These are phyloP conservation scores for Athetis lepigone DNA, from an alignment of 2,888 invertebrate species.

Conservation along the genomic window DNA sequence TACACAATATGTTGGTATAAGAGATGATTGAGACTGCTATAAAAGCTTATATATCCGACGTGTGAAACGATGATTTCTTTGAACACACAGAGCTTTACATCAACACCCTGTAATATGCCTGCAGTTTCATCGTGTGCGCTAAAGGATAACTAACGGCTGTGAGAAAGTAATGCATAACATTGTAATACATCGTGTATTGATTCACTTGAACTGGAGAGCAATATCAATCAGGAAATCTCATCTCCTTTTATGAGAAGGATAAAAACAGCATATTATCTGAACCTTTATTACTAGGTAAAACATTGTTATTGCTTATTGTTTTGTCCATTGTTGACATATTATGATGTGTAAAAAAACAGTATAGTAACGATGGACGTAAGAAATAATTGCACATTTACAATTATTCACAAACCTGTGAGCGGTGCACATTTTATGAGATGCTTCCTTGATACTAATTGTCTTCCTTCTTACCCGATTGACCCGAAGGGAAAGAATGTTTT, in stretches of 20 bases:
- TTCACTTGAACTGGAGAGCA: constrained; percentile 76
- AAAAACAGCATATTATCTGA: constrained; percentile 65
- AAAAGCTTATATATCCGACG: constrained; percentile 30
- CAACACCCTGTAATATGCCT: constrained; percentile 59
- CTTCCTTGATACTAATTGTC: not conserved
- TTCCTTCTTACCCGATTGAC: no score
- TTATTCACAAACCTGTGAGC: no score
- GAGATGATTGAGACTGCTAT: constrained; percentile 44
- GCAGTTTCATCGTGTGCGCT: constrained; percentile 52
- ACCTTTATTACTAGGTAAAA: constrained; percentile 30
- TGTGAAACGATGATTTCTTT: constrained; percentile 53
- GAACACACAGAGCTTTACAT: constrained; percentile 45
- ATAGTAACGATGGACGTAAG: no score
- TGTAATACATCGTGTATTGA: constrained; percentile 71
- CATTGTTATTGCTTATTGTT: constrained; percentile 24
- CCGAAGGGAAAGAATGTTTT: no score
- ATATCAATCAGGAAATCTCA: constrained; percentile 79
- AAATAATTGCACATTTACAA: not conserved
- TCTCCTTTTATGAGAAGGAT: constrained; percentile 74
- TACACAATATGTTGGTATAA: constrained; percentile 22
- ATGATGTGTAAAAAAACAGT: no score
- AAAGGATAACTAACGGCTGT: constrained; percentile 50
- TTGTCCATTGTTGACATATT: not conserved
- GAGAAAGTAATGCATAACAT: constrained; percentile 65
- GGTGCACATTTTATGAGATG: not conserved